phyloP scores from a whole-genome alignment of 2,113 vertebrate genomes.

The Butorides virescens region DNA sequence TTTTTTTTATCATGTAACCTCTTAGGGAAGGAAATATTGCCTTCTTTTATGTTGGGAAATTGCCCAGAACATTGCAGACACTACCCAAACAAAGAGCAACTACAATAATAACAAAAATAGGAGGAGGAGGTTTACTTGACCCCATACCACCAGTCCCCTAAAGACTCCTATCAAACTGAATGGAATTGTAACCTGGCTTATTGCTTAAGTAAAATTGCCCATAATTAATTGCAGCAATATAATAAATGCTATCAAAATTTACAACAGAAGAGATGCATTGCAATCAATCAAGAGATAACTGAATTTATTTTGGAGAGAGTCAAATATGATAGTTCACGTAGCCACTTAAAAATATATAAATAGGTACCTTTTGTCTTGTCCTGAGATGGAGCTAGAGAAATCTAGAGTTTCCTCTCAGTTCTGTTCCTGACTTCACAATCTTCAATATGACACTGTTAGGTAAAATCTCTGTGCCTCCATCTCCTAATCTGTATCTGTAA shows the following conservation, averaged over 20 bases:
- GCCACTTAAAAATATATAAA: background rate
- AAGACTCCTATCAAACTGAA: background rate
- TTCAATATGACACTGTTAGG: background rate
- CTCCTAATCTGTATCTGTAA: background rate
- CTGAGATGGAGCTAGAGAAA: background rate
- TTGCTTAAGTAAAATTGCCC: background rate
- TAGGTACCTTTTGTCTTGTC: background rate
- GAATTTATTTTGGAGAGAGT: background rate
- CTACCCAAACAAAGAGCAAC: slow-evolving; percentile 49
- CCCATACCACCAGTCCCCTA: background rate
- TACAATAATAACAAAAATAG: slow-evolving; percentile 53
- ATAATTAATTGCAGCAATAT: background rate
- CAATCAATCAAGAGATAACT: background rate
- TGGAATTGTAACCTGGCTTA: background rate
- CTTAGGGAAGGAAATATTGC: slow-evolving; percentile 66
- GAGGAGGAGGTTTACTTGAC: slow-evolving; percentile 37
- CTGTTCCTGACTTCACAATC: background rate
- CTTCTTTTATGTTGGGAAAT: slow-evolving; percentile 68
- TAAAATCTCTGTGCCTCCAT: background rate
- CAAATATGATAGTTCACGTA: background rate
- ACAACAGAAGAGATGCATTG: background rate
- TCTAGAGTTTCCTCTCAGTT: background rate
- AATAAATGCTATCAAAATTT: background rate
- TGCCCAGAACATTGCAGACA: slow-evolving; percentile 61
- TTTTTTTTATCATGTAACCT: slow-evolving; percentile 54